Evolutionary conservation across 2,888 invertebrate species (phyloP).

Genomic region (Lydus trimaculatus): DNA sequence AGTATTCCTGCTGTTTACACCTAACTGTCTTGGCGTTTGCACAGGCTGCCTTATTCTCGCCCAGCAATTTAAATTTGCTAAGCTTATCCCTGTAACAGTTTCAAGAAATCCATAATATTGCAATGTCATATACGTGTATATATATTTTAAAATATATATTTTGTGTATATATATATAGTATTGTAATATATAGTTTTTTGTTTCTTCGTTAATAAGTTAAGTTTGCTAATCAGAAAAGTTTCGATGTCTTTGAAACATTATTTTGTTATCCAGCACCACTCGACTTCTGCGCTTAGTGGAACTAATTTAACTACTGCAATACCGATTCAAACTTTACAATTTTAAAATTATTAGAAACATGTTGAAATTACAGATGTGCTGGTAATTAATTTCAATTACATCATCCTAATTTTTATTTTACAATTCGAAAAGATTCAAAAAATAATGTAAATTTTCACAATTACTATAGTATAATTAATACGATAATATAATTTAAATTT

Average conservation of each 20-base stretch:
- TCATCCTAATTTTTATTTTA: neutral
- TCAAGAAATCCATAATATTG: constrained; percentile 19
- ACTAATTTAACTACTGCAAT: constrained; percentile 36
- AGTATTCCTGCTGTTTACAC: constrained; percentile 35
- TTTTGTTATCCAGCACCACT: constrained; percentile 19
- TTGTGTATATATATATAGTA: neutral
- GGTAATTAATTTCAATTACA: neutral
- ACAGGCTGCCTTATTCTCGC: constrained; percentile 25
- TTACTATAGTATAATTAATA: too few relatives aligned
- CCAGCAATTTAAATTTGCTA: constrained; percentile 16
- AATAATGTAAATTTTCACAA: too few relatives aligned
- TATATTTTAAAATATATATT: neutral
- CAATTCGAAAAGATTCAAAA: too few relatives aligned
- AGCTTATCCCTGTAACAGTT: constrained; percentile 20
- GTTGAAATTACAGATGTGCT: neutral
- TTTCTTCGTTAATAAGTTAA: constrained; percentile 25
- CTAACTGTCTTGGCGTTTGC: constrained; percentile 33
- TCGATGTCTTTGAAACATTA: constrained; percentile 16
- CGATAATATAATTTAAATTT: neutral
- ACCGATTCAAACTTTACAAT: constrained; percentile 41
- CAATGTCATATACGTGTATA: neutral
- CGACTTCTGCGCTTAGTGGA: constrained; percentile 18
- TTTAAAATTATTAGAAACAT: constrained; percentile 36
- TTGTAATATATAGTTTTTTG: constrained; percentile 11
- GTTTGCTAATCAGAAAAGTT: constrained; percentile 32